Conservation (phyloP, 53 echinoderm and acorn worm species). For the Zoroaster sp. region DNA sequence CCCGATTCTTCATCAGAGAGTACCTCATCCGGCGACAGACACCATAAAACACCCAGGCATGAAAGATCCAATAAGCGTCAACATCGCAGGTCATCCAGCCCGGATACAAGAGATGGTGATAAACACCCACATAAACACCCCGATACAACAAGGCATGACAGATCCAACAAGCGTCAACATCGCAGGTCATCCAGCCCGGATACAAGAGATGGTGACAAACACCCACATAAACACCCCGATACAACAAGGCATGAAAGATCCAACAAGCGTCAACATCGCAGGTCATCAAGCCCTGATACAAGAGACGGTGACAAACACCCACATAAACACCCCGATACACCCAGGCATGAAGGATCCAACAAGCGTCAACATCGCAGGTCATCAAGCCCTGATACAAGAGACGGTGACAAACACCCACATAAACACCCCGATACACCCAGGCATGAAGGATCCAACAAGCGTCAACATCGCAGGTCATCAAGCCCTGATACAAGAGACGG, state of each 20-base stretch:
- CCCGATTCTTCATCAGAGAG: not conserved
- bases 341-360: not conserved
- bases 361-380: not conserved
- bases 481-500: not conserved
- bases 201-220: not conserved
- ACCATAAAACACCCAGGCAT: too few species aligned
- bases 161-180: too few species aligned
- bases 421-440: not conserved
- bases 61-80: too few species aligned
- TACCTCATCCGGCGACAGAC: not conserved
- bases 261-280: not conserved
- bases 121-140: too few species aligned
- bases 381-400: not conserved
- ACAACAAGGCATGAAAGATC: not conserved
- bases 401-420: not conserved
- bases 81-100: too few species aligned
- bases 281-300: not conserved
- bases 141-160: too few species aligned
- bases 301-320: not conserved
- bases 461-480: not conserved
- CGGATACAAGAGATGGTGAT: too few species aligned
- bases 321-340: not conserved
- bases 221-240: not conserved
- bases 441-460: not conserved
- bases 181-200: too few species aligned